These are phyloP conservation scores for Pogonognathellus flavescens DNA, from an alignment of 1,140 invertebrate genomes.

Conservation along the genomic window DNA sequence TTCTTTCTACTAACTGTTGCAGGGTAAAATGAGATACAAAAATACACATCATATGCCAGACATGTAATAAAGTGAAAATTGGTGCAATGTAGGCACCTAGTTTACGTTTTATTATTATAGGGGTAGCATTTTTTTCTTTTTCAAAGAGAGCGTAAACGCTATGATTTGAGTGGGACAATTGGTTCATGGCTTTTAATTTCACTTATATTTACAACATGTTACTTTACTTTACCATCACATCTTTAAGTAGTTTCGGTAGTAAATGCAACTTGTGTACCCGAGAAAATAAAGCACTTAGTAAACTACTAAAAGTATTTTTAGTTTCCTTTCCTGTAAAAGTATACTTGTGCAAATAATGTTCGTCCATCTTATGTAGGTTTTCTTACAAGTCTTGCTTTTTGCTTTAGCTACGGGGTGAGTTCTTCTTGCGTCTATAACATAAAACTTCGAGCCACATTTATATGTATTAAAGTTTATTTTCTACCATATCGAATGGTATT, in stretches of 20 bases:
- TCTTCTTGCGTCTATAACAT: background rate
- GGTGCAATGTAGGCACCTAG: no score
- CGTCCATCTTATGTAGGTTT: background rate
- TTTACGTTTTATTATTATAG: background rate
- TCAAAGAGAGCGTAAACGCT: constrained; percentile 24
- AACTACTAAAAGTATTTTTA: constrained; percentile 13
- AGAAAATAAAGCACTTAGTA: background rate
- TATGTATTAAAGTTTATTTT: background rate
- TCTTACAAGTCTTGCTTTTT: background rate
- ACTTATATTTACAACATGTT: background rate
- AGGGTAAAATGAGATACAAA: no score
- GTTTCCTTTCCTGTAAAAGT: background rate
- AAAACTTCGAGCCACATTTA: background rate
- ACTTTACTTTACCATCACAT: no score
- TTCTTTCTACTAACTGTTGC: no score
- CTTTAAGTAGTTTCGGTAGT: background rate
- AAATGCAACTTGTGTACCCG: constrained; percentile 9
- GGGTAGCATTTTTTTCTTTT: constrained; percentile 3
- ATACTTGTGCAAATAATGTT: background rate
- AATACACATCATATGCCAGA: no score
- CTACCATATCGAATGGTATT: constrained; percentile 26
- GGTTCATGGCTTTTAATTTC: background rate
- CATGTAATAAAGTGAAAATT: no score
- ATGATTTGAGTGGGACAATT: constrained; percentile 30
- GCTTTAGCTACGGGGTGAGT: background rate